Evolutionary conservation across 2,888 invertebrate genomes (phyloP).

Genomic region (Mythimna vitellina): DNA sequence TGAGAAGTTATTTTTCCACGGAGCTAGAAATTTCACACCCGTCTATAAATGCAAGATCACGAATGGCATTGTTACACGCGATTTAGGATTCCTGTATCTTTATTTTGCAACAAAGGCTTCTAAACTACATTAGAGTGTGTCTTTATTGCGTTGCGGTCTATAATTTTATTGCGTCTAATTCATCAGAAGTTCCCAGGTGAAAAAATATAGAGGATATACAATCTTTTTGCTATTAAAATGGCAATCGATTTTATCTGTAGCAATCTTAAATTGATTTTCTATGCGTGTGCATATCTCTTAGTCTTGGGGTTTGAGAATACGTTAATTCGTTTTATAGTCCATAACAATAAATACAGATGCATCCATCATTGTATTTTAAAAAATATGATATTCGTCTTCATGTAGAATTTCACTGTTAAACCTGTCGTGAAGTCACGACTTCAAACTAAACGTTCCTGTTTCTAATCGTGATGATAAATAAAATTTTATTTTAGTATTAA

Average conservation of each 20-base stretch:
- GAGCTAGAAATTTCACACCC: slow-evolving; percentile 59
- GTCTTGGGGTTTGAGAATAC: slow-evolving; percentile 45
- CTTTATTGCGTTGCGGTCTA: slow-evolving; percentile 74
- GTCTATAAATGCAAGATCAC: slow-evolving; percentile 39
- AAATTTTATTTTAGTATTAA: slow-evolving; percentile 41
- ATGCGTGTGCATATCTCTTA: slow-evolving; percentile 43
- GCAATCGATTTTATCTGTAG: slow-evolving; percentile 64
- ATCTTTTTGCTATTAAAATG: slow-evolving; percentile 38
- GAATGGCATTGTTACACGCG: slow-evolving; percentile 57
- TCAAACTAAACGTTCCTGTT: slow-evolving; percentile 37
- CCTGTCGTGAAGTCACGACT: slow-evolving; percentile 61
- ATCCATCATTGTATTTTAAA: slow-evolving; percentile 38
- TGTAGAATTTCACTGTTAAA: slow-evolving; percentile 31
- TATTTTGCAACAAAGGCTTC: slow-evolving; percentile 49
- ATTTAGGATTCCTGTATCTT: slow-evolving; percentile 48
- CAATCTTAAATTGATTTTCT: slow-evolving; percentile 62
- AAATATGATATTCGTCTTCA: slow-evolving; percentile 43
- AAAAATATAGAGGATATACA: slow-evolving; percentile 61
- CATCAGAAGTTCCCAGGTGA: slow-evolving; percentile 62
- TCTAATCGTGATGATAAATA: slow-evolving; percentile 47
- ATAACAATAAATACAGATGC: slow-evolving; percentile 58
- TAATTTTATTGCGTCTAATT: slow-evolving; percentile 75
- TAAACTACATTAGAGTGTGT: slow-evolving; percentile 62
- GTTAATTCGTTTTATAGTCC: slow-evolving; percentile 48
- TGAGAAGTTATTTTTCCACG: slow-evolving; percentile 40